A percentile compares a stretch with the other conserved stretches of the same genome.
These are phyloP conservation scores for Caenorhabditis parvicauda DNA, from an alignment of 2,888 invertebrate genomes.

Conservation along the genomic window DNA sequence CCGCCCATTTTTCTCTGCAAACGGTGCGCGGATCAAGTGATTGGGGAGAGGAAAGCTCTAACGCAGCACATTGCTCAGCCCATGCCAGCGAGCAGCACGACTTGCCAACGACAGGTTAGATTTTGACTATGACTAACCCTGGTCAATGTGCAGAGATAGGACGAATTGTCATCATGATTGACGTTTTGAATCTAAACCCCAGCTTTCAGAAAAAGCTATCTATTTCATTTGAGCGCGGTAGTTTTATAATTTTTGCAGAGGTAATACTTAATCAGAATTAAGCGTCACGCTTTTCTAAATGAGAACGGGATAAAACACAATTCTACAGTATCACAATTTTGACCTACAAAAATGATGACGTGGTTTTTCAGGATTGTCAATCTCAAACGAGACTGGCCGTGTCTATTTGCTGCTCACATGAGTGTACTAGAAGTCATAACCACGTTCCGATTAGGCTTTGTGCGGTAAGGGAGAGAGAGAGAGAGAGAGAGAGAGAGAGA, in stretches of 20 bases:
- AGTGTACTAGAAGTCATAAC: slow-evolving; percentile 92
- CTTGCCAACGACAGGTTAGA: slow-evolving; percentile 49
- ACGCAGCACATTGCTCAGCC: slow-evolving; percentile 55
- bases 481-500: no score
- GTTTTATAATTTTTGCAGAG: no score
- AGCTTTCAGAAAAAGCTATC: no score
- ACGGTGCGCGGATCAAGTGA: slow-evolving; percentile 72
- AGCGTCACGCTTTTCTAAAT: no score
- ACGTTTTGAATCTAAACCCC: no score
- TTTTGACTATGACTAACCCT: no score
- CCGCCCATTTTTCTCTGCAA: slow-evolving; percentile 74
- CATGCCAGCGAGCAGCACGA: slow-evolving; percentile 54
- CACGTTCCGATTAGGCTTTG: slow-evolving; percentile 84
- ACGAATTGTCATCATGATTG: no score
- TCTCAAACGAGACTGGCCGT: slow-evolving; percentile 86
- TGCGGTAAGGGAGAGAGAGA: slow-evolving; percentile 61
- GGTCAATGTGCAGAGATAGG: no score
- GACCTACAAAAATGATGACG: background rate
- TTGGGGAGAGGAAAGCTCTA: slow-evolving; percentile 60
- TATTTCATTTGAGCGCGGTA: no score
- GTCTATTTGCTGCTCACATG: slow-evolving; percentile 91
- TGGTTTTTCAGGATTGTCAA: slow-evolving; percentile 80
- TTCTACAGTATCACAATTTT: no score
- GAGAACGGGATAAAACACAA: no score
- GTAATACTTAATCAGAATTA: no score